Evolutionary conservation across 1,140 invertebrate species (phyloP).

Genomic region (Drosophila nebulosa): DNA sequence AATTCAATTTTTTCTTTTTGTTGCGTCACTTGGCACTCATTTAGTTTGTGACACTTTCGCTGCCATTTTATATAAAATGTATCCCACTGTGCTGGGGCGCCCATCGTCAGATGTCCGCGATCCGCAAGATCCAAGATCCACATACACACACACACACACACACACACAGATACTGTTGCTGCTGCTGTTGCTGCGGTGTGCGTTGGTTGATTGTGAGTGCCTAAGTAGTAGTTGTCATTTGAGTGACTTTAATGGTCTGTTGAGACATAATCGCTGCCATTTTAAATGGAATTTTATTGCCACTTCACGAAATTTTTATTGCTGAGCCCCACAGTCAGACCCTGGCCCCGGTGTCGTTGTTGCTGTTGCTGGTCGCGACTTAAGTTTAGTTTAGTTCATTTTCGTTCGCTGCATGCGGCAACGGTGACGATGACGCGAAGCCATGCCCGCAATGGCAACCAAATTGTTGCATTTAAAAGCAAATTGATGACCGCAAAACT

Average conservation of each 20-base stretch:
- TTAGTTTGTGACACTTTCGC: conserved; percentile 2
- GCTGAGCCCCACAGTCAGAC: conserved; percentile 24
- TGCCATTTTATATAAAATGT: conserved; percentile 37
- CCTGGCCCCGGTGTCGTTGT: background rate
- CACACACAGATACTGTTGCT: too few relatives aligned
- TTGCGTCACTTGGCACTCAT: conserved; percentile 8
- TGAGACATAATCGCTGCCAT: conserved; percentile 81
- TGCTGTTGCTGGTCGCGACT: background rate
- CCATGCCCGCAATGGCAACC: conserved; percentile 60
- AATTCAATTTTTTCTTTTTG: background rate
- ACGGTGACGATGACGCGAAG: conserved; percentile 57
- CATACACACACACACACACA: conserved; percentile 27
- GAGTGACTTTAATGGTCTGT: conserved; percentile 81
- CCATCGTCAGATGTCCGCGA: conserved; percentile 72
- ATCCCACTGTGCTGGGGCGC: conserved; percentile 67
- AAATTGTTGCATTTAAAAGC: conserved; percentile 80
- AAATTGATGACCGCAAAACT: conserved; percentile 80
- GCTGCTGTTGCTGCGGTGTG: conserved; percentile 30
- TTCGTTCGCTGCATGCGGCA: conserved; percentile 49
- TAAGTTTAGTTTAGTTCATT: background rate
- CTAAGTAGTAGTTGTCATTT: conserved; percentile 81
- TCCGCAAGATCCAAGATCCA: conserved; percentile 50
- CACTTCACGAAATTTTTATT: conserved; percentile 80
- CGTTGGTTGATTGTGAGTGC: conserved; percentile 40
- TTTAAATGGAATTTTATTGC: conserved; percentile 81